A percentile compares a stretch with the other conserved stretches of the same genome.
phyloP scores from a whole-genome alignment of 2,797 vertebrate genomes.

The Taeniopygia guttata region DNA sequence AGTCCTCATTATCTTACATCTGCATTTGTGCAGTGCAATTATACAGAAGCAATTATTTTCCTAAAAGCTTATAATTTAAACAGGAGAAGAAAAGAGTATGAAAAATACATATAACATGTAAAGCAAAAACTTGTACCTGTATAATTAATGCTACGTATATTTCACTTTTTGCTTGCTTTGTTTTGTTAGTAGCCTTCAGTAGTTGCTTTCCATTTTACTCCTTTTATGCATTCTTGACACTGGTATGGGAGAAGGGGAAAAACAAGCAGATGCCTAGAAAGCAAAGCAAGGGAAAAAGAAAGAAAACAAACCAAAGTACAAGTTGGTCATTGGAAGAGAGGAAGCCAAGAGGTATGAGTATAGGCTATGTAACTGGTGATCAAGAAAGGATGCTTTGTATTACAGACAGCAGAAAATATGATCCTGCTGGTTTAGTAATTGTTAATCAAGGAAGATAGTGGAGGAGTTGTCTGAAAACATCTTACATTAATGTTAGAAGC shows the following conservation, averaged over 20 bases:
- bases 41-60: conserved; percentile 23
- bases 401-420: not conserved
- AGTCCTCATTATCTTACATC: conserved; percentile 36
- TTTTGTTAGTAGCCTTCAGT: not conserved
- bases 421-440: not conserved
- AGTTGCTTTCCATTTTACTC: not conserved
- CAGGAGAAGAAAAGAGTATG: not conserved
- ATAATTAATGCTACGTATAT: not conserved
- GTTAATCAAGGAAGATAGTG: not conserved
- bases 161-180: not conserved
- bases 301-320: not conserved
- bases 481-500: not conserved
- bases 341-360: not conserved
- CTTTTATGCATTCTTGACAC: not conserved
- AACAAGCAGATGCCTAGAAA: not conserved
- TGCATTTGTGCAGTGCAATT: conserved; percentile 35
- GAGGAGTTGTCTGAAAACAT: not conserved
- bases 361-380: accelerated
- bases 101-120: not conserved
- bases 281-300: not conserved
- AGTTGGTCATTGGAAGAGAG: not conserved
- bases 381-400: not conserved
- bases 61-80: conserved; percentile 12
- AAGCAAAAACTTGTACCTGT: not conserved
- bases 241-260: not conserved